Percentiles rank a stretch among this genome's conserved stretches.
These are phyloP conservation scores for Meteorus sp. DNA, from an alignment of 1,140 invertebrate genomes.

Conservation along the genomic window DNA sequence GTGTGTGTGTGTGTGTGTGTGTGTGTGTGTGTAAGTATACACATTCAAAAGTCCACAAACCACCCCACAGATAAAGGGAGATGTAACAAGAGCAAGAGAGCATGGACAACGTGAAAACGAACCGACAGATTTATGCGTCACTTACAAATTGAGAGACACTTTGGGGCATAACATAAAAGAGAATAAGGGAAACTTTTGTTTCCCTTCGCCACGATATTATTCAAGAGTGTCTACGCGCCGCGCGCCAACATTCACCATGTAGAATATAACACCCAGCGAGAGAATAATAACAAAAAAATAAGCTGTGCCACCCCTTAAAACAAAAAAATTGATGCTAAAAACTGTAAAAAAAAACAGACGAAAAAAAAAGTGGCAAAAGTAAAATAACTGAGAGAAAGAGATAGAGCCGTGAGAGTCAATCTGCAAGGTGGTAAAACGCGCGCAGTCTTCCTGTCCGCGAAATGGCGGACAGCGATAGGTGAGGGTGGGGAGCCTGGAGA, in stretches of 20 bases:
- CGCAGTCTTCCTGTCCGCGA: conserved; percentile 4
- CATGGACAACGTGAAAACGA: conserved; percentile 26
- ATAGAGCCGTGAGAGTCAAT: conserved; percentile 20
- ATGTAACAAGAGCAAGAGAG: neutral
- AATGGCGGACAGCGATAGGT: conserved; percentile 1
- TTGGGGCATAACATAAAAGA: too few relatives aligned
- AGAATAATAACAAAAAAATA: conserved; percentile 2
- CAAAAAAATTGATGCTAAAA: too few relatives aligned
- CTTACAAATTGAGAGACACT: conserved; percentile 32
- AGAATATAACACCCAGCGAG: neutral
- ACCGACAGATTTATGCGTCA: conserved; percentile 30
- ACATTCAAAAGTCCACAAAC: neutral
- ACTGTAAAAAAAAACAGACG: neutral
- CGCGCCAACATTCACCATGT: neutral
- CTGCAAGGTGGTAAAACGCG: conserved; percentile 26
- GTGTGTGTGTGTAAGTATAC: too few relatives aligned
- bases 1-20: neutral
- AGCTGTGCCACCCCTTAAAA: neutral
- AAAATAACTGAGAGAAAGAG: neutral
- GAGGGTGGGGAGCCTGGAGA: too few relatives aligned
- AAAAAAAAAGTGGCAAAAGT: neutral
- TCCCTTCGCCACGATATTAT: conserved; percentile 29
- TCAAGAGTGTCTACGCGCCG: conserved; percentile 20
- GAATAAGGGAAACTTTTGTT: conserved; percentile 21
- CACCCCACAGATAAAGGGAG: neutral